These are phyloP conservation scores for Ivindomyrus marchei DNA, from an alignment of 2,113 vertebrate genomes.

Conservation along the genomic window DNA sequence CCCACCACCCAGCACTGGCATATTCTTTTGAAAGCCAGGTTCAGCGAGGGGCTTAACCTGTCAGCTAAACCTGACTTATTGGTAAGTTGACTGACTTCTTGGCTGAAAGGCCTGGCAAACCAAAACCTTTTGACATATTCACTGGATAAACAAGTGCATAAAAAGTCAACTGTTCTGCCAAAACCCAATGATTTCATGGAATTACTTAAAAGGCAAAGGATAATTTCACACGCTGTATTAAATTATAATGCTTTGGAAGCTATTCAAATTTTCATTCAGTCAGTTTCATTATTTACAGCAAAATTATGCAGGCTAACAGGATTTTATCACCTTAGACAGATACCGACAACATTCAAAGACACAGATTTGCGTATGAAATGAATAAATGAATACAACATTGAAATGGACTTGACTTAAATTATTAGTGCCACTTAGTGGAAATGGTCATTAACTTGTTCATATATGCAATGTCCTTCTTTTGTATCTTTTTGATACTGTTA, in stretches of 20 bases:
- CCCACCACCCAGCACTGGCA: neutral
- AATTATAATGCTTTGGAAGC: neutral
- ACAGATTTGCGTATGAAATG: no score
- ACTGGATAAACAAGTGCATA: neutral
- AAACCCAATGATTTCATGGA: neutral
- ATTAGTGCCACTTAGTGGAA: neutral
- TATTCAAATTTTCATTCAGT: neutral
- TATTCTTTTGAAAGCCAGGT: neutral
- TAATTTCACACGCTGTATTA: neutral
- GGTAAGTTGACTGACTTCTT: no score
- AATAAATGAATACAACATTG: no score
- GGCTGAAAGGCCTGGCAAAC: no score
- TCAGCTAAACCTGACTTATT: no score
- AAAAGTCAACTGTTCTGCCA: neutral
- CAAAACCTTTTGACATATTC: neutral
- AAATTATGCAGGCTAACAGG: neutral
- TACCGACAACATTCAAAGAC: no score
- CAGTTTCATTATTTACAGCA: neutral
- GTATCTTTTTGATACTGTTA: neutral
- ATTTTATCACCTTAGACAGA: no score
- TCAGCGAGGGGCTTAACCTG: neutral
- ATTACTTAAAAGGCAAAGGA: neutral
- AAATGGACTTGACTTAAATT: no score
- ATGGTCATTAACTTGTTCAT: neutral
- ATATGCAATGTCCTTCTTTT: neutral